phyloP scores from a whole-genome alignment of 2,113 vertebrate species.

The Pterophyllum scalare region DNA sequence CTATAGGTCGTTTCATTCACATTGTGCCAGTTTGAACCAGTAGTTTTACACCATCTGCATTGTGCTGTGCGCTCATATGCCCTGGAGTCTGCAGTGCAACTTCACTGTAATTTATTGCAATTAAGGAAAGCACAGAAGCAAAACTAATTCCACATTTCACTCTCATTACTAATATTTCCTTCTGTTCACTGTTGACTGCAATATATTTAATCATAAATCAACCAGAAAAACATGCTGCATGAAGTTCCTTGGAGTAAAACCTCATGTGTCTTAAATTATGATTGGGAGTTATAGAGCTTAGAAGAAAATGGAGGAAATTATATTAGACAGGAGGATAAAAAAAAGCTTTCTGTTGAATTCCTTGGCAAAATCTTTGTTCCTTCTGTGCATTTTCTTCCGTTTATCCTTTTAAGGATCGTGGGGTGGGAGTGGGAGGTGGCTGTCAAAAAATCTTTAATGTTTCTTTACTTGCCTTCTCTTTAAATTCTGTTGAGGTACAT shows the following conservation, averaged over 20 bases:
- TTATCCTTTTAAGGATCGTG: too few relatives aligned
- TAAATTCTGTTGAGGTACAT: neutral
- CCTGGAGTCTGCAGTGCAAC: neutral
- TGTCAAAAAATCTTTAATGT: neutral
- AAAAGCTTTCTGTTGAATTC: neutral
- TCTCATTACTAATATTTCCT: slow-evolving; percentile 21
- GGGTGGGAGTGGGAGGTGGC: too few relatives aligned
- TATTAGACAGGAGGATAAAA: neutral
- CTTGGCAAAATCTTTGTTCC: too few relatives aligned
- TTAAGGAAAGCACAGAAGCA: slow-evolving; percentile 25
- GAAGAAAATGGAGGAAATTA: neutral
- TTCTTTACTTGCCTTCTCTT: neutral
- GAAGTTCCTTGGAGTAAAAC: neutral
- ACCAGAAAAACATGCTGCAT: neutral
- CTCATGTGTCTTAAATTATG: neutral
- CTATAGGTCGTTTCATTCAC: neutral
- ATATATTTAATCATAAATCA: slow-evolving; percentile 16
- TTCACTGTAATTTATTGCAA: slow-evolving; percentile 27
- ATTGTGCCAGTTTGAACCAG: neutral
- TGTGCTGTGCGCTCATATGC: neutral
- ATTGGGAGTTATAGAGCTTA: neutral
- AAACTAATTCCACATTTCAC: slow-evolving; percentile 34
- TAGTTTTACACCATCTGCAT: neutral
- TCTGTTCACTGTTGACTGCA: slow-evolving; percentile 1
- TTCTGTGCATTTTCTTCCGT: too few relatives aligned